Base-by-base conservation (phyloP, 2,113 vertebrate species). In the Scomber colias region DNA sequence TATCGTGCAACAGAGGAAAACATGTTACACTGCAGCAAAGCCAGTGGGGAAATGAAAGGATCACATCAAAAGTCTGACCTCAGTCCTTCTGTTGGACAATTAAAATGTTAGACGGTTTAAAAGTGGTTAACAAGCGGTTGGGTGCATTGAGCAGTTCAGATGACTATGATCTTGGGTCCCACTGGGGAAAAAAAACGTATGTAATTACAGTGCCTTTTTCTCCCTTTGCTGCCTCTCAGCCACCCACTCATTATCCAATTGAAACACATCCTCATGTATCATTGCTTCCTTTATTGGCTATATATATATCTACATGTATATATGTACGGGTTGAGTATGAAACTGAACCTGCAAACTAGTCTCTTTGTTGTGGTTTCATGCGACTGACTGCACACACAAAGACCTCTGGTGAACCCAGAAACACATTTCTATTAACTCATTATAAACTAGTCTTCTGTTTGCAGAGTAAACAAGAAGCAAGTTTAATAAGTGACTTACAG, bases 221-320 rank as follows among this genome's bases (percentile, higher is more conserved):
- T 91, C 80, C 65, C 68, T 90, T 87, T 87, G 71, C 86, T 89
- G 75, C 79, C 80, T 91, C 73, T 86, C 67, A 77, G 86, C 87
- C 86, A 95, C 93, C 94, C 92, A 91, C 87, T 93, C 90, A 94
- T 95, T 94, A 95, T 92, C 85, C 91, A 82, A 85, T 82, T 92
- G 79, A 91, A 94, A 90, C 83, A 87, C 78, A 84, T 89, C 76
- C 79, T 90, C 48, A 24, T 83, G 85, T 84, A 90, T 87, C 71
- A 85, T 72, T 77, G 88, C 66, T 84, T 89, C 75, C 60, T 89
- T 92, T 90, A 87, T 91, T 83, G 46, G 54, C 87, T 90, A 85
- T 90, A 88, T 27, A 27, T 27, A 27, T 27, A 27, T 27, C 1
- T 24, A 27, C 3, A 27, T 27, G 3, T 90, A 93, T 92, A 91